Conservation (phyloP, 2,888 invertebrate species). For the Chrysolina oricalcia region DNA sequence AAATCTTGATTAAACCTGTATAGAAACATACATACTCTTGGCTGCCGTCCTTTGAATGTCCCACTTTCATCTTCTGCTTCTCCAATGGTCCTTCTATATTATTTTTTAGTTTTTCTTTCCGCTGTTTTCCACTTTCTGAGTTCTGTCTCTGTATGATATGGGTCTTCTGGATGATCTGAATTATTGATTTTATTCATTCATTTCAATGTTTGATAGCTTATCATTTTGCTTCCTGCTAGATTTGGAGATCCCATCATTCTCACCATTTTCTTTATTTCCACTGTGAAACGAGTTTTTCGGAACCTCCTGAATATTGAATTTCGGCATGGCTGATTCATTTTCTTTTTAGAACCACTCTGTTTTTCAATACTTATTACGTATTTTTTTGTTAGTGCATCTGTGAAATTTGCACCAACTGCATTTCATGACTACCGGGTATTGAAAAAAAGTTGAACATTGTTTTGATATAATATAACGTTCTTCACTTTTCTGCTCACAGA, state of each 20-base stretch:
- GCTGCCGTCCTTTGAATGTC: conserved; percentile 22
- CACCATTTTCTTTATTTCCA: not conserved
- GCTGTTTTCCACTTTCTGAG: conserved; percentile 1
- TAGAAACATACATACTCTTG: conserved; percentile 24
- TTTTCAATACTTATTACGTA: not conserved
- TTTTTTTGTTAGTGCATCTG: not conserved
- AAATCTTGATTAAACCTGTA: conserved; percentile 25
- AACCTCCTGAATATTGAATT: not conserved
- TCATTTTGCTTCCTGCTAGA: conserved; percentile 15
- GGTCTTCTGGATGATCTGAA: conserved; percentile 9
- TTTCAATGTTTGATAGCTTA: conserved; percentile 25
- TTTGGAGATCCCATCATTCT: not conserved
- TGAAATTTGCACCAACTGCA: not conserved
- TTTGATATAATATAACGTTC: no score
- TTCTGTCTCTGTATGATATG: conserved; percentile 8
- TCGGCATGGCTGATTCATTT: no score
- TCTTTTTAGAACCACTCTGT: not conserved
- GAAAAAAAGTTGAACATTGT: no score
- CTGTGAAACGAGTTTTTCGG: not conserved
- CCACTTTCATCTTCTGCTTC: conserved; percentile 23
- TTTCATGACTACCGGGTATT: no score
- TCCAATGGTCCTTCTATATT: no score
- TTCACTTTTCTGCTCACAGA: no score
- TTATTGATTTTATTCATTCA: conserved; percentile 26
- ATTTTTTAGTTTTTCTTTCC: conserved; percentile 6